phyloP scores from a whole-genome alignment of 1,140 invertebrate genomes.

The Neodiprion lecontei region DNA sequence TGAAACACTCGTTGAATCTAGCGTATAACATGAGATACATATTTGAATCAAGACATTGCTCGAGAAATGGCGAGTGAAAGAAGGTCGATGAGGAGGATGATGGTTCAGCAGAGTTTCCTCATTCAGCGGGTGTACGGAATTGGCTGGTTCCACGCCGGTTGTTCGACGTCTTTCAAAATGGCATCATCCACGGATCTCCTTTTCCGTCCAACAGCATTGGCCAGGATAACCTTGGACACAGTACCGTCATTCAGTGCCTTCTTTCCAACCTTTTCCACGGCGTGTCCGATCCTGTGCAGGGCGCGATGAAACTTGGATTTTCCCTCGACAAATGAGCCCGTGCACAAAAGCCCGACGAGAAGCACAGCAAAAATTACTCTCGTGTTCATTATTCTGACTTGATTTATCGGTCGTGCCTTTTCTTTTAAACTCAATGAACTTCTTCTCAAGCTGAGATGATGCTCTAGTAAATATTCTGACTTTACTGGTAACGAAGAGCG shows the following conservation, averaged over 20 bases:
- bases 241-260: background rate
- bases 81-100: too few relatives aligned
- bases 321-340: background rate
- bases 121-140: background rate
- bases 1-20: too few relatives aligned
- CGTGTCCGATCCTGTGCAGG: background rate
- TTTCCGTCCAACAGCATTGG: background rate
- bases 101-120: too few relatives aligned
- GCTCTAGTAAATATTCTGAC: background rate
- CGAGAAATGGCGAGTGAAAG: too few relatives aligned
- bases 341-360: background rate
- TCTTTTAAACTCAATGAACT: background rate
- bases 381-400: background rate
- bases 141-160: background rate
- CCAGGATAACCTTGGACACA: background rate
- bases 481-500: background rate
- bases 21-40: too few relatives aligned
- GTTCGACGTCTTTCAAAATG: background rate
- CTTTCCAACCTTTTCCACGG: slow-evolving; percentile 7
- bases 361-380: background rate
- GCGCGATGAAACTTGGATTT: background rate
- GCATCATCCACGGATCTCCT: background rate
- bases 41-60: too few relatives aligned
- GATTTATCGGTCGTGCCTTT: background rate
- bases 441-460: background rate